Evolutionary conservation across 2,113 vertebrate species (phyloP), one percentile per base, ranked within the genome.

Genomic region (Prinia subflava): DNA sequence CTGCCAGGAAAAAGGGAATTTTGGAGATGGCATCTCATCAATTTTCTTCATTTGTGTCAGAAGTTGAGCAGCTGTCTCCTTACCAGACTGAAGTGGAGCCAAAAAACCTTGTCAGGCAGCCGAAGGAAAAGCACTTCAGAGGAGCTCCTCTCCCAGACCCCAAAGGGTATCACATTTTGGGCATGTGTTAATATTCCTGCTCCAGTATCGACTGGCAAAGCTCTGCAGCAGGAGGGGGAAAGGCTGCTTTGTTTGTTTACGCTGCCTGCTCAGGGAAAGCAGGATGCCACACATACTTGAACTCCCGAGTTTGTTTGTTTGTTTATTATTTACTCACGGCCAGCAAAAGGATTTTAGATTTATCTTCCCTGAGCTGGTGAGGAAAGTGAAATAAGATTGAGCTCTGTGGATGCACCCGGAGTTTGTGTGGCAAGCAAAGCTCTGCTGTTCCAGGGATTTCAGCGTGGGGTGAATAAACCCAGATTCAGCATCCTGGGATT

Each of bases 1-100:
- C 88, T 98, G 97, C 97, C 98, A 98, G 92, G 57, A 95, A 97
- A 62, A 95, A 76, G 87, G 90, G 93, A 87, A 96, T 97, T 97
- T 97, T 95, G 94, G 77, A 95, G 96, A 96, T 97, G 95, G 96
- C 97, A 95, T 96, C 91, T 95, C 96, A 97, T 98, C 97, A 97
- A 76, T 98, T 97, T 97, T 95, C 96, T 96, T 97, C 95, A 74
- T 96, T 97, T 97, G 95, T 97, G 94, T 97, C 97, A 98, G 97
- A 97, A 98, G 95, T 96, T 97, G 97, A 98, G 96, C 97, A 98
- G 97, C 97, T 98, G 97, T 96, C 97, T 98, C 96, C 97, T 96
- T 97, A 97, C 97, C 97, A 98, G 97, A 97, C 97, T 97, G 96
- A 98, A 98, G 96, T 81, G 92, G 89, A 98, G 97, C 97, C 97